phyloP scores from a whole-genome alignment of 2,797 vertebrate species.

The Rhynchonycteris naso region DNA sequence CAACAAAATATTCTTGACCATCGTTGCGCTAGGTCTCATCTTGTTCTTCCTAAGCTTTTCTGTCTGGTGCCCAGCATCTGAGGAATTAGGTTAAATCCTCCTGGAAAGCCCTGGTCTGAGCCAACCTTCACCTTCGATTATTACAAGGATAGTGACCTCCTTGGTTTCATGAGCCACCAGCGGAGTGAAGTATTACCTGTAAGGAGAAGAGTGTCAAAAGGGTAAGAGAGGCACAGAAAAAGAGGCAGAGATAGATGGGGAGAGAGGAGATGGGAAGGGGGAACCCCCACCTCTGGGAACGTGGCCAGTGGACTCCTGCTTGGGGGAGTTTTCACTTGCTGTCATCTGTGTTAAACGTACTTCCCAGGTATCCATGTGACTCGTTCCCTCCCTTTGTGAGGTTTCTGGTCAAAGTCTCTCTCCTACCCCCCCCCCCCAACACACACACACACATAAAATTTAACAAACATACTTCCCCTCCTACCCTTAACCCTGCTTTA shows the following conservation, averaged over 20 bases:
- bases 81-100: conserved; percentile 49
- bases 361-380: rapidly evolving
- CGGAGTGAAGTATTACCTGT: background rate
- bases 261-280: background rate
- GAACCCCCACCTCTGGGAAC: background rate
- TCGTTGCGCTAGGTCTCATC: conserved; percentile 2
- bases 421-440: background rate
- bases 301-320: rapidly evolving
- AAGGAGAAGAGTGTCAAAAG: background rate
- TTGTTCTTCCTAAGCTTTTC: conserved; percentile 26
- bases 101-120: background rate
- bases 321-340: background rate
- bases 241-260: background rate
- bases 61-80: background rate
- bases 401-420: background rate
- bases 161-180: background rate
- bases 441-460: too few species aligned
- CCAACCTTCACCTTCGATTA: background rate
- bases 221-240: background rate
- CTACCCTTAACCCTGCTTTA: background rate
- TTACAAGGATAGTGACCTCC: background rate
- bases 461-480: background rate
- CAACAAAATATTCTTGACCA: background rate
- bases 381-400: background rate
- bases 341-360: too few species aligned